These are phyloP conservation scores for Anarrhichthys ocellatus DNA, from an alignment of 2,113 vertebrate genomes.

Conservation along the genomic window DNA sequence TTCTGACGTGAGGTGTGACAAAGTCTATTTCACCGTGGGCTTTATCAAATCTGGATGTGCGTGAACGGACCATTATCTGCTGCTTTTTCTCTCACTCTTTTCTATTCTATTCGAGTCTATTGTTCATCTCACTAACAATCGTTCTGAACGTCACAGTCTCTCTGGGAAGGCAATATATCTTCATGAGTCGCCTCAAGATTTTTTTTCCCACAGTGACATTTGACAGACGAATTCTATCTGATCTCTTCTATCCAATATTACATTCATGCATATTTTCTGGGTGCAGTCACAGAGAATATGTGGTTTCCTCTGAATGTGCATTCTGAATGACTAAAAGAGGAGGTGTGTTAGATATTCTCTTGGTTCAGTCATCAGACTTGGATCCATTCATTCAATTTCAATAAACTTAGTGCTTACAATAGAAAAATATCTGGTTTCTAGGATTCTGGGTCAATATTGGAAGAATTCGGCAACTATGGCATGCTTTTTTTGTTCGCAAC, in stretches of 20 bases:
- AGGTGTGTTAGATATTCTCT: neutral
- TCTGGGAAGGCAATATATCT: neutral
- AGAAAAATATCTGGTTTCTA: too few species aligned
- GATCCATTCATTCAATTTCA: neutral
- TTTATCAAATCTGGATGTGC: neutral
- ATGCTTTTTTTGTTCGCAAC: too few species aligned
- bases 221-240: neutral
- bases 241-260: neutral
- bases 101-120: neutral
- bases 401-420: neutral
- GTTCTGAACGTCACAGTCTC: neutral
- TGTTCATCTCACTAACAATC: neutral
- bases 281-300: too few species aligned
- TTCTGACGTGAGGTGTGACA: neutral
- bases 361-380: neutral
- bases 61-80: neutral
- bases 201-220: neutral
- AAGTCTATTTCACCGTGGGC: neutral
- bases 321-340: too few species aligned
- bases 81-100: neutral
- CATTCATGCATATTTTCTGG: too few species aligned
- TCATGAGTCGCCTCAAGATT: constrained; percentile 2
- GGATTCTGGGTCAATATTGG: too few species aligned
- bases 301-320: too few species aligned
- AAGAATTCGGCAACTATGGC: too few species aligned